A percentile compares a stretch with the other conserved stretches of the same genome.
Evolutionary conservation across 2,888 invertebrate species (phyloP).

Genomic region (Teleogryllus oceanicus): DNA sequence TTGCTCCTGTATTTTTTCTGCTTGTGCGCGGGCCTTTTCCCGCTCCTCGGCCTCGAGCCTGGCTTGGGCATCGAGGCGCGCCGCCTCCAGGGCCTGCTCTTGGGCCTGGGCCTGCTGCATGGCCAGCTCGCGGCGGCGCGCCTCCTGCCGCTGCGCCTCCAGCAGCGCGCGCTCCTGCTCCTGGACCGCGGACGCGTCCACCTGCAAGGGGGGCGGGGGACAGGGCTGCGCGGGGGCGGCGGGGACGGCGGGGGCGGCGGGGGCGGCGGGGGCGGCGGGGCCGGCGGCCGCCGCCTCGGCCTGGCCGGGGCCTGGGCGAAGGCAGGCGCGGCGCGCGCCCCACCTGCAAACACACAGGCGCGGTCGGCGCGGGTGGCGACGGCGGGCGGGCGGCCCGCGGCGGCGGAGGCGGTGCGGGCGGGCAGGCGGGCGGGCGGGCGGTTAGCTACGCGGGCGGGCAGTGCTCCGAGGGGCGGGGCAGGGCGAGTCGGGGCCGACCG

Average conservation of each 20-base stretch:
- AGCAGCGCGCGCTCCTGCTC: neutral
- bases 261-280: neutral
- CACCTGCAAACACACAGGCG: constrained; percentile 3
- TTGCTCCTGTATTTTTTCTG: constrained; percentile 32
- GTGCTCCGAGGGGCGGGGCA: neutral
- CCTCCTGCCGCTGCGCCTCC: neutral
- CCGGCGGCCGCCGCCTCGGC: constrained; percentile 11
- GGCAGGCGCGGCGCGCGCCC: constrained; percentile 18
- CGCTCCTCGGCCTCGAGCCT: too few species aligned
- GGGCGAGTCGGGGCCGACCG: neutral
- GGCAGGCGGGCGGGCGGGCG: neutral
- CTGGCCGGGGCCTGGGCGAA: neutral
- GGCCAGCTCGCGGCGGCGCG: neutral
- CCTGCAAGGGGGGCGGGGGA: neutral
- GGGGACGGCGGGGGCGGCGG: neutral
- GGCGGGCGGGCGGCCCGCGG: neutral
- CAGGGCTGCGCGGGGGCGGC: neutral
- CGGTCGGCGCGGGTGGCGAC: neutral
- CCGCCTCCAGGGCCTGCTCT: neutral
- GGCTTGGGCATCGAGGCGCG: neutral
- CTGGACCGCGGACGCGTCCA: neutral
- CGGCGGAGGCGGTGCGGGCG: neutral
- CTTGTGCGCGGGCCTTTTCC: constrained; percentile 38
- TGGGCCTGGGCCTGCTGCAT: neutral
- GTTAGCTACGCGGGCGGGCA: neutral